Percentiles rank a stretch among this genome's conserved stretches.
These are phyloP conservation scores for Triplophysa siluroides DNA, from an alignment of 2,113 vertebrate genomes.

Conservation along the genomic window DNA sequence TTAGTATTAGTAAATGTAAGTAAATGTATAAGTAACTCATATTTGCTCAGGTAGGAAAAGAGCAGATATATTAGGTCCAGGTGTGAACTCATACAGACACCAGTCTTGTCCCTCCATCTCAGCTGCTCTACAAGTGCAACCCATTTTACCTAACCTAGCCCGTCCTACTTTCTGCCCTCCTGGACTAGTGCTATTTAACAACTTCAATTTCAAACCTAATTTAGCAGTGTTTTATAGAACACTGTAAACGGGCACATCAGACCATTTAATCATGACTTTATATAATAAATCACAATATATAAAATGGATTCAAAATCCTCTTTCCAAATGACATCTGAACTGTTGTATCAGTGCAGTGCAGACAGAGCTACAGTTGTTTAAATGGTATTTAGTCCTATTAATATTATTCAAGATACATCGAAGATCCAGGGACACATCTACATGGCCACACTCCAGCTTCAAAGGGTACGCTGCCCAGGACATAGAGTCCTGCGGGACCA, in stretches of 20 bases:
- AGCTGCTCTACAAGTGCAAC: background rate
- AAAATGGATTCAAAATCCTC: background rate
- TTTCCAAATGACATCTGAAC: background rate
- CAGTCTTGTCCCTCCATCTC: background rate
- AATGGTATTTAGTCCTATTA: background rate
- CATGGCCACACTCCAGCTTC: slow-evolving; percentile 27
- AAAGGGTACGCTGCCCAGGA: background rate
- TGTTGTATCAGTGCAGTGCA: background rate
- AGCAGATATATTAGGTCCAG: background rate
- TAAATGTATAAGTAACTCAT: slow-evolving; percentile 1
- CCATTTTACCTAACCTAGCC: background rate
- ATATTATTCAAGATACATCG: slow-evolving; percentile 13
- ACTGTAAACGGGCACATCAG: background rate
- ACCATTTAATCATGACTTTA: background rate
- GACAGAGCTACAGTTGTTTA: background rate
- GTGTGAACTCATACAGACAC: slow-evolving; percentile 5
- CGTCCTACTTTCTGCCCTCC: slow-evolving; percentile 17
- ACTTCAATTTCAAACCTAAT: background rate
- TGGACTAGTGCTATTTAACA: slow-evolving; percentile 32
- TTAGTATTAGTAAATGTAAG: slow-evolving; percentile 1
- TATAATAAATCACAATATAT: too few relatives aligned
- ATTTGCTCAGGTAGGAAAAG: background rate
- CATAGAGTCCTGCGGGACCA: slow-evolving; percentile 8
- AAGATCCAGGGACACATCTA: slow-evolving; percentile 24
- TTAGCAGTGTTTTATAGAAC: too few relatives aligned